These are phyloP conservation scores for Ennomos quercinarius DNA, from an alignment of 2,888 invertebrate species.

Conservation along the genomic window DNA sequence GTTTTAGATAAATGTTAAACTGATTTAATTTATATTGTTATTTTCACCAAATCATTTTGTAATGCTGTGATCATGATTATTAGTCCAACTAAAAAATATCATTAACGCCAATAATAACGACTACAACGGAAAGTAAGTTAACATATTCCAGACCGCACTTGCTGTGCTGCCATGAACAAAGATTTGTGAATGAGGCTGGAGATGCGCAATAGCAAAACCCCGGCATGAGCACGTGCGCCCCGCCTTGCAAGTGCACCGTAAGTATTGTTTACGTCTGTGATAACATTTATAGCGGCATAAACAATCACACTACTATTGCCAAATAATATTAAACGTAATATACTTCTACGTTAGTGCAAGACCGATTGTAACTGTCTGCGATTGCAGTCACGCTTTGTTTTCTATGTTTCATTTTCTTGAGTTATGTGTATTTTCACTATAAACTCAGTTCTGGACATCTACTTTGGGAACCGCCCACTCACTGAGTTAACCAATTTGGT, in stretches of 20 bases:
- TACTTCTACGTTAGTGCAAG: not conserved
- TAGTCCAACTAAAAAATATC: no score
- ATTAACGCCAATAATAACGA: constrained; percentile 22
- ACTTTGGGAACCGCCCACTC: no score
- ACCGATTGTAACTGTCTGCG: no score
- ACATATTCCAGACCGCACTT: constrained; percentile 46
- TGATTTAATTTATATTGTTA: no score
- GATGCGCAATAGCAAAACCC: constrained; percentile 71
- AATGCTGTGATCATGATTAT: no score
- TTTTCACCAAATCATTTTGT: no score
- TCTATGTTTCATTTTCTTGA: no score
- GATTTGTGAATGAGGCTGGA: constrained; percentile 69
- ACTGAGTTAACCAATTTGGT: no score
- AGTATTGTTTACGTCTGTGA: constrained; percentile 39
- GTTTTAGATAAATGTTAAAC: no score
- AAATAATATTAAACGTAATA: constrained; percentile 2
- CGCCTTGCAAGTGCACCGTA: constrained; percentile 52
- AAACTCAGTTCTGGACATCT: no score
- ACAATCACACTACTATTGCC: constrained; percentile 19
- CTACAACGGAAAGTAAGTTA: constrained; percentile 52
- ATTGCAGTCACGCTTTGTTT: no score
- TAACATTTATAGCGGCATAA: constrained; percentile 28
- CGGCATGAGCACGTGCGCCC: constrained; percentile 72
- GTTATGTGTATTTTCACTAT: no score
- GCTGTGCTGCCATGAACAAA: constrained; percentile 54